A percentile compares a stretch with the other conserved stretches of the same genome.
These are phyloP conservation scores for Rhinopithecus roxellana DNA, from an alignment of 2,113 vertebrate genomes.

Conservation along the genomic window DNA sequence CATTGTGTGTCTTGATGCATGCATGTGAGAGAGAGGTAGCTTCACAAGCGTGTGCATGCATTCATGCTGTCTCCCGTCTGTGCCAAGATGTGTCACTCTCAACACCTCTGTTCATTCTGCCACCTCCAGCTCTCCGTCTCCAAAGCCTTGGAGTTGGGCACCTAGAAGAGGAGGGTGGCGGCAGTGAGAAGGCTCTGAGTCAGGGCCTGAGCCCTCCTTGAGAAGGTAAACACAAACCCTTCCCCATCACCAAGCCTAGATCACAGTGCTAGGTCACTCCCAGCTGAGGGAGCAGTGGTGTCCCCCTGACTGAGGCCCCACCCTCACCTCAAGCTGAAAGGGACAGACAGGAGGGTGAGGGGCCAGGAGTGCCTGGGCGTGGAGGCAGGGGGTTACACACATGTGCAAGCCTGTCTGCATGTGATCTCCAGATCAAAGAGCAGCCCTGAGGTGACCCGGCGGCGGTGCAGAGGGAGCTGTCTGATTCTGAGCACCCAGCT, in stretches of 20 bases:
- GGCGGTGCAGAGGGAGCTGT: slow-evolving; percentile 35
- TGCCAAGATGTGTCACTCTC: neutral
- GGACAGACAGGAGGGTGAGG: slow-evolving; percentile 43
- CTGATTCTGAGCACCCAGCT: slow-evolving; percentile 57
- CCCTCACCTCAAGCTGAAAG: neutral
- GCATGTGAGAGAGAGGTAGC: neutral
- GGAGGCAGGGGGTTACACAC: slow-evolving; percentile 67
- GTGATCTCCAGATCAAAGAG: slow-evolving; percentile 74
- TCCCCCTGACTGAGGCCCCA: neutral
- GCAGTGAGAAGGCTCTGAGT: slow-evolving; percentile 6
- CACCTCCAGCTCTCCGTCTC: neutral
- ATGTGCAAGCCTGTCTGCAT: slow-evolving; percentile 67
- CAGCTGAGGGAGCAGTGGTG: neutral
- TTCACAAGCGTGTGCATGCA: neutral
- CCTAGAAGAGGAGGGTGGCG: neutral
- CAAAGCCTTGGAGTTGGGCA: neutral
- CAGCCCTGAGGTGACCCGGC: slow-evolving; percentile 70
- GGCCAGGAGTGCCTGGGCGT: slow-evolving; percentile 58
- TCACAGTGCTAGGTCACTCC: neutral
- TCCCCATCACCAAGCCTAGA: neutral
- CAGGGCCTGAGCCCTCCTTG: neutral
- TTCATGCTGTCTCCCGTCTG: neutral
- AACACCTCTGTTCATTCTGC: neutral
- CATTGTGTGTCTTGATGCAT: neutral
- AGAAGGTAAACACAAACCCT: neutral